A percentile compares a stretch with the other conserved stretches of the same genome.
These are phyloP conservation scores for Tetragnatha montana DNA, from an alignment of 2,888 invertebrate species.

Conservation along the genomic window DNA sequence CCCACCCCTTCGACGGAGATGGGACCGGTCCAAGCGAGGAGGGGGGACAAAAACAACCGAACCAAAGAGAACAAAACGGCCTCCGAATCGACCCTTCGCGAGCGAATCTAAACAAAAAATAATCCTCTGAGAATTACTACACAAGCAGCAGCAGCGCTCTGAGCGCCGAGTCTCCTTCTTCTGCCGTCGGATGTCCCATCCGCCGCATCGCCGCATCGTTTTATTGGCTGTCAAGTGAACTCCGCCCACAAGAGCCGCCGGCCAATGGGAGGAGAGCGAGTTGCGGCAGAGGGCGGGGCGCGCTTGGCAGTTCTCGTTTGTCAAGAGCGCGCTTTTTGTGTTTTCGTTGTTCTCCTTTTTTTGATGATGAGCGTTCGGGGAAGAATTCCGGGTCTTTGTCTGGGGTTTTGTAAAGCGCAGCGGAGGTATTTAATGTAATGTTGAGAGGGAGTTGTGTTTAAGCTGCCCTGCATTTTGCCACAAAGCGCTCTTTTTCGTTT, in stretches of 20 bases:
- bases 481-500: no score
- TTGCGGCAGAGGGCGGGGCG: constrained; percentile 34
- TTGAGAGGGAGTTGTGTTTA: constrained; percentile 16
- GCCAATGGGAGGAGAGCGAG: constrained; percentile 30
- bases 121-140: neutral
- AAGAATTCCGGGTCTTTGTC: constrained; percentile 57
- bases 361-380: constrained; percentile 65
- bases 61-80: neutral
- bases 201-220: constrained; percentile 67
- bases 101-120: neutral
- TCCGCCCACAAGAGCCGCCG: constrained; percentile 37
- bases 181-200: constrained; percentile 26
- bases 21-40: neutral
- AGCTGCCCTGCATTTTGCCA: neutral
- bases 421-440: constrained; percentile 61
- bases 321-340: constrained; percentile 44
- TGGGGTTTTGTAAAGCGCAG: constrained; percentile 44
- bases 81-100: neutral
- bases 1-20: no score
- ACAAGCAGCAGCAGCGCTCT: constrained; percentile 5
- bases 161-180: constrained; percentile 40
- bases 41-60: neutral
- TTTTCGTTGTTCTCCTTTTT: constrained; percentile 29
- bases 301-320: constrained; percentile 70
- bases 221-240: constrained; percentile 69